Percentiles rank a stretch among this genome's conserved stretches.
These are phyloP conservation scores for Cataglyphis altisquamis DNA, from an alignment of 2,888 invertebrate species.

Conservation along the genomic window DNA sequence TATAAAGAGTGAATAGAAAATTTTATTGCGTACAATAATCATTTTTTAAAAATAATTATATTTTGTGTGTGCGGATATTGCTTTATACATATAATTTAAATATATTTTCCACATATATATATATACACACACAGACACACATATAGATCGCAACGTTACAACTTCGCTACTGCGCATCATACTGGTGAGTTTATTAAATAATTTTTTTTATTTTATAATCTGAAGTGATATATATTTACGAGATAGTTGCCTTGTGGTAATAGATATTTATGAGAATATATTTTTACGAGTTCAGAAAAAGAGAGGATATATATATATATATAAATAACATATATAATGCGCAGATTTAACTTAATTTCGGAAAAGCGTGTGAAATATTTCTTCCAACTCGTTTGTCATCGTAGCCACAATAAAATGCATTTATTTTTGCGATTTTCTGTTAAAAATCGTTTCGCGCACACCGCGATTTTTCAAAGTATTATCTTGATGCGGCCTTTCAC, in stretches of 20 bases:
- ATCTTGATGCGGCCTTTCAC: conserved; percentile 4
- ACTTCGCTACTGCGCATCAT: background rate
- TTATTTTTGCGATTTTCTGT: background rate
- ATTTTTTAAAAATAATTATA: background rate
- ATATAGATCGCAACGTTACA: background rate
- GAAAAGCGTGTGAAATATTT: background rate
- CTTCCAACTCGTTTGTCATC: background rate
- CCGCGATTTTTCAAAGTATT: background rate
- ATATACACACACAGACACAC: background rate
- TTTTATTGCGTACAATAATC: background rate
- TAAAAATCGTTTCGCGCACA: background rate
- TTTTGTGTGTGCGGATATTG: background rate
- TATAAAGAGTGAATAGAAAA: background rate
- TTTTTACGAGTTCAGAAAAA: no score
- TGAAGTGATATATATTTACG: background rate
- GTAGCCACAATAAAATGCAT: background rate
- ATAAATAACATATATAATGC: background rate
- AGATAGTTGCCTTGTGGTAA: no score
- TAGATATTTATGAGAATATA: background rate
- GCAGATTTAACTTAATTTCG: conserved; percentile 2
- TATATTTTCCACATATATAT: background rate
- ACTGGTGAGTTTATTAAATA: background rate
- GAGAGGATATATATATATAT: no score
- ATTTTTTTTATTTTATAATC: background rate
- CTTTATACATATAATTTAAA: background rate